Evolutionary conservation across 2,797 vertebrate species (phyloP), one percentile per base, ranked within the genome.

Genomic region (Rhodeus uyekii): DNA sequence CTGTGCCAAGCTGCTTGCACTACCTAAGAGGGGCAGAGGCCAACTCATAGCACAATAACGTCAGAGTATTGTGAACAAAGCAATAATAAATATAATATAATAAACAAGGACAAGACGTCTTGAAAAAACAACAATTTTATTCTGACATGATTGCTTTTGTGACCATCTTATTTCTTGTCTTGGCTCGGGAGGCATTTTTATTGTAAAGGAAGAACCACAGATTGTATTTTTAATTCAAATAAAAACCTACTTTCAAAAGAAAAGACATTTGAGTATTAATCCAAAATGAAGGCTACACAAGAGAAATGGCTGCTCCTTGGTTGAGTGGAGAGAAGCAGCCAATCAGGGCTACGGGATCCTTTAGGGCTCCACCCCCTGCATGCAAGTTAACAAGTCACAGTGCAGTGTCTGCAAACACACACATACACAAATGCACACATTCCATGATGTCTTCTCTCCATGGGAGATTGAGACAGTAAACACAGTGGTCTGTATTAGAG

Each of bases 61-160:
- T 60, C 58, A 78, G 42, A 68, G 19, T 60, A 61, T 58, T 34
- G 80, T 75, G 50, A 39, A 58, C 39, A 71, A 65, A 71, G 44
- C 69, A 65, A 81, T n/a, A n/a, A n/a, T n/a, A n/a, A n/a, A n/a
- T n/a, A n/a, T n/a, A 46, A 63, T 22, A 69, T 6, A 24, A 69
- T 14, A 80, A 46, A 76, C 61, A 85, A 76, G 24, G 39, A 80
- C 82, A 78, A 83, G 24, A 55, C 65, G 32, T 16, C 72, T 91
- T 91, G 89, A 91, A 93, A 90, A 93, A 91, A 90, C 87, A 90
- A 90, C 78, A 87, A 90, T 92, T 90, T 95, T 93, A 93, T 94
- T 94, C 89, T 90, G 90, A 93, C 93, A 94, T 93, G 92, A 93
- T 87, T 90, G 73, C 85, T 85, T 90, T 87, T 91, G 88, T 93